Conservation (phyloP, 2,888 invertebrate genomes). For the Brachylomia viminalis region DNA sequence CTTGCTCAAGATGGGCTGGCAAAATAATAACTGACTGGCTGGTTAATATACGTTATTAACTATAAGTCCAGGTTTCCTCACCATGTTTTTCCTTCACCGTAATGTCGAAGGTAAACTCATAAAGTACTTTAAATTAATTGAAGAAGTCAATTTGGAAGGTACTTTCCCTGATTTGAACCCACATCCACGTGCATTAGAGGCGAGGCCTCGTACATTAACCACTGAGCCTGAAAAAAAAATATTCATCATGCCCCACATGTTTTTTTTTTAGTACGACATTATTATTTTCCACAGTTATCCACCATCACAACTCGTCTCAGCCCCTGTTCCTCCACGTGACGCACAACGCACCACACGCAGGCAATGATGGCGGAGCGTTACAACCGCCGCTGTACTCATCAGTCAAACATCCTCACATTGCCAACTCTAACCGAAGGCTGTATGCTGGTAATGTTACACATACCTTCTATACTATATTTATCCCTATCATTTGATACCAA, state of each 20-base stretch:
- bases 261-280: not conserved
- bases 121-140: no score
- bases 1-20: not conserved
- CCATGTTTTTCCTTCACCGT: no score
- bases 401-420: conserved; percentile 92
- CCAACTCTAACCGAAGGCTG: conserved; percentile 92
- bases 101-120: no score
- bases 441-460: conserved; percentile 92
- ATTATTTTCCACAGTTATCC: conserved; percentile 87
- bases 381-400: conserved; percentile 93
- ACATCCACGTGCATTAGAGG: not conserved
- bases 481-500: no score
- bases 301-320: conserved; percentile 88
- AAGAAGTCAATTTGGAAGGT: not conserved
- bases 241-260: no score
- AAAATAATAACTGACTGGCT: no score
- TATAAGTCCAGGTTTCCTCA: no score
- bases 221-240: no score
- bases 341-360: conserved; percentile 95
- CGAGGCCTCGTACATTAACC: no score
- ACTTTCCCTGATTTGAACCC: not conserved
- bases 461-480: no score
- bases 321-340: conserved; percentile 96
- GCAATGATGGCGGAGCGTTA: conserved; percentile 93
- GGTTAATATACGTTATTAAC: no score